These are phyloP conservation scores for Clistopyga incitator DNA, from an alignment of 2,888 invertebrate species.

Conservation along the genomic window DNA sequence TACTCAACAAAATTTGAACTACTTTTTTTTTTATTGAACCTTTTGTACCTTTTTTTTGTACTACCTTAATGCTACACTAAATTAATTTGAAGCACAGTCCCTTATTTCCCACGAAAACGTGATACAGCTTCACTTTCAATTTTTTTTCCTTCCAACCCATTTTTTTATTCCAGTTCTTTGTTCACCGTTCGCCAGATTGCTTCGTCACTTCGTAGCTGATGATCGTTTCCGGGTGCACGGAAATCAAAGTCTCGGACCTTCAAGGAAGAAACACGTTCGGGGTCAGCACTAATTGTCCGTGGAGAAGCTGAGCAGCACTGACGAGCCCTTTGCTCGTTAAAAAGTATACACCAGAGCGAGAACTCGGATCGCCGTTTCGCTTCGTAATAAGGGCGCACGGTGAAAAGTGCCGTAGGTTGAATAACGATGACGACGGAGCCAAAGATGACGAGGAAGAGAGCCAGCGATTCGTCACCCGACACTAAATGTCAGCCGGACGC, in stretches of 20 bases:
- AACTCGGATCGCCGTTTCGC: slow-evolving; percentile 31
- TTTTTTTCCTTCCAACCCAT: not conserved
- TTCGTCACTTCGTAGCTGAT: not conserved
- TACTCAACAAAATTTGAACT: too few relatives aligned
- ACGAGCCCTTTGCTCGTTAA: slow-evolving; percentile 28
- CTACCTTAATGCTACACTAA: too few relatives aligned
- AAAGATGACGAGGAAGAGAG: slow-evolving; percentile 9
- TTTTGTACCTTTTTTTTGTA: slow-evolving; percentile 10
- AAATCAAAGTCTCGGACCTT: slow-evolving; percentile 22
- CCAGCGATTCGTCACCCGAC: slow-evolving; percentile 15
- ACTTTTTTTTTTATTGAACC: too few relatives aligned
- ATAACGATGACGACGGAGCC: slow-evolving; percentile 8
- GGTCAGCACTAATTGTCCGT: slow-evolving; percentile 38
- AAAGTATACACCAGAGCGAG: slow-evolving; percentile 3
- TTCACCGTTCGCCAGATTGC: not conserved
- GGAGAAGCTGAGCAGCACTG: slow-evolving; percentile 6
- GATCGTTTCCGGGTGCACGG: slow-evolving; percentile 20
- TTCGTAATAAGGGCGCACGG: slow-evolving; percentile 38
- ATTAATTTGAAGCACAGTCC: not conserved
- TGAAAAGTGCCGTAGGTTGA: slow-evolving; percentile 29
- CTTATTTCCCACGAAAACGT: slow-evolving; percentile 9
- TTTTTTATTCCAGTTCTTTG: slow-evolving; percentile 24
- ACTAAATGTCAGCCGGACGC: slow-evolving; percentile 17
- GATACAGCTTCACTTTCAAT: not conserved
- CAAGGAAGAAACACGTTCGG: slow-evolving; percentile 9